Evolutionary conservation across 2,113 vertebrate species (phyloP).

Genomic region (Campylomormyrus tamandua): DNA sequence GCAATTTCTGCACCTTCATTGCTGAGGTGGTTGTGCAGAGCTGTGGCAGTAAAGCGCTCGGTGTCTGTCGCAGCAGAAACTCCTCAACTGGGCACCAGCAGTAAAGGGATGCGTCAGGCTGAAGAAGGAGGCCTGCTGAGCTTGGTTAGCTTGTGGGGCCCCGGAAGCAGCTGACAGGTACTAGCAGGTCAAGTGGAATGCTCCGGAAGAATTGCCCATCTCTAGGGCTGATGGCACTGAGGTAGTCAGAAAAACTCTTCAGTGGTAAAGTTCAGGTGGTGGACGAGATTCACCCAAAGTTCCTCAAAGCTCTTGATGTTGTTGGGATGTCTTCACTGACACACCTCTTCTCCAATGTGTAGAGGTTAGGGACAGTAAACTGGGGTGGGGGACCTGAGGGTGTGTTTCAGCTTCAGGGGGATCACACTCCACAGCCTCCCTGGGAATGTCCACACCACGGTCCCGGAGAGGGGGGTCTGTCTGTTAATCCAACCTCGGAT

Average conservation of each 20-base stretch:
- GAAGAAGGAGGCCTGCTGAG: not conserved
- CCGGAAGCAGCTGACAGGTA: not conserved
- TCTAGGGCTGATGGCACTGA: not conserved
- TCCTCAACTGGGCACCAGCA: not conserved
- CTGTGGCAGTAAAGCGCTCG: not conserved
- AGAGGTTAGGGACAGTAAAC: no score
- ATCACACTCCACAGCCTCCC: not conserved
- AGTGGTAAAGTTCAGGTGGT: not conserved
- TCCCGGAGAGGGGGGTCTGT: not conserved
- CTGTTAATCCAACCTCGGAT: not conserved
- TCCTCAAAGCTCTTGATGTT: not conserved
- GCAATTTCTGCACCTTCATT: not conserved
- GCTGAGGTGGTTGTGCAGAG: not conserved
- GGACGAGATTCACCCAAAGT: not conserved
- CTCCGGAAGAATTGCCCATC: not conserved
- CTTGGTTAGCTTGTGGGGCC: not conserved
- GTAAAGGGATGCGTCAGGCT: not conserved
- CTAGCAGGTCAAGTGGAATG: not conserved
- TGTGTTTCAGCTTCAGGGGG: not conserved
- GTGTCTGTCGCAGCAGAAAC: not conserved
- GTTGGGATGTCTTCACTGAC: not conserved
- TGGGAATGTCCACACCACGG: not conserved
- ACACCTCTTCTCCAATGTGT: not conserved
- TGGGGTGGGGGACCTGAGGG: not conserved
- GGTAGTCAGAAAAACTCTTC: not conserved